Percentiles rank a stretch among this genome's conserved stretches.
Conservation (phyloP, 2,888 invertebrate genomes). For the Pristionchus exspectatus region DNA sequence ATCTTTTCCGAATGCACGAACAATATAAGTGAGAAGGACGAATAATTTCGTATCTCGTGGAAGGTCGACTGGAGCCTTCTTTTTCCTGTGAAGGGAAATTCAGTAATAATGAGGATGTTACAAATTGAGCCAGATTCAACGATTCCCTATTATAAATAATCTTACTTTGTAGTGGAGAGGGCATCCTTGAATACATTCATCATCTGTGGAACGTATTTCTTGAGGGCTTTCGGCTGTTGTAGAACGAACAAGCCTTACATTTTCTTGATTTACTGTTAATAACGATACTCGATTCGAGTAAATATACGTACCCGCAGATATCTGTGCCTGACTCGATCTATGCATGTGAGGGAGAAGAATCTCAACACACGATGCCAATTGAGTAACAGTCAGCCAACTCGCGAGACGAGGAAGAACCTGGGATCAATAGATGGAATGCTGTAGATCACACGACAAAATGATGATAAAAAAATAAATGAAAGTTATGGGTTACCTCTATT, state of each 20-base stretch:
- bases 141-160: too few species aligned
- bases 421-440: not conserved
- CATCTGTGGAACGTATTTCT: slow-evolving; percentile 18
- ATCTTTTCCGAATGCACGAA: slow-evolving; percentile 87
- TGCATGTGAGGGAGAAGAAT: slow-evolving; percentile 21
- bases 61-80: not conserved
- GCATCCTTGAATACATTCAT: slow-evolving; percentile 46
- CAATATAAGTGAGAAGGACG: slow-evolving; percentile 92
- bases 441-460: not conserved
- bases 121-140: too few species aligned
- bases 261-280: not conserved
- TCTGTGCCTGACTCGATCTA: slow-evolving; percentile 12
- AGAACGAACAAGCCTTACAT: slow-evolving; percentile 35
- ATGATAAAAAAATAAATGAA: too few species aligned
- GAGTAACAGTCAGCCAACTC: not conserved
- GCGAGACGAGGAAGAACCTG: slow-evolving; percentile 44
- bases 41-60: slow-evolving; percentile 89
- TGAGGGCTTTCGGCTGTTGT: slow-evolving; percentile 38
- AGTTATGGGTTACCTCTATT: not conserved
- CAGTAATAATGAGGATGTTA: too few species aligned
- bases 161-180: not conserved
- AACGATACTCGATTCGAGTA: not conserved
- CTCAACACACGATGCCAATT: slow-evolving; percentile 14
- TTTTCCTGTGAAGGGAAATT: slow-evolving; percentile 78
- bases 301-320: not conserved